phyloP scores from a whole-genome alignment of 2,797 vertebrate species.

The Sternarchorhynchus goeldii region DNA sequence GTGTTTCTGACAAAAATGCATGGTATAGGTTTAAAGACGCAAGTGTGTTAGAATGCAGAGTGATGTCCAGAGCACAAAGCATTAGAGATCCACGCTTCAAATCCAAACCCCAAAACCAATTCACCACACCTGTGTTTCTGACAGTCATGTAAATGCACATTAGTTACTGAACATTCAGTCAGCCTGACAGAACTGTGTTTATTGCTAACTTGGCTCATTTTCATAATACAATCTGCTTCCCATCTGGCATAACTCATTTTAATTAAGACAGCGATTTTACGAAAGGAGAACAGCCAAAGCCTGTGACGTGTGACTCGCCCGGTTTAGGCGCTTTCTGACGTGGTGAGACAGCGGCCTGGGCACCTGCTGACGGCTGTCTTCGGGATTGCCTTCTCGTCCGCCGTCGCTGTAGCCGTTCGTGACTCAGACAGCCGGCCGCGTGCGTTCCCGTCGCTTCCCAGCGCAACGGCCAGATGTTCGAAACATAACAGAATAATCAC shows the following conservation, averaged over 20 bases:
- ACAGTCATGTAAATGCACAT: slow-evolving; percentile 13
- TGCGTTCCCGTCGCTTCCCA: slow-evolving; percentile 48
- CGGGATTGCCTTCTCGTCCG: slow-evolving; percentile 30
- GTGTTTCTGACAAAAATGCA: no score
- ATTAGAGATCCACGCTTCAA: not conserved
- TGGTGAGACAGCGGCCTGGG: slow-evolving; percentile 49
- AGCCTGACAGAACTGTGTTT: slow-evolving; percentile 56
- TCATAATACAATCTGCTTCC: slow-evolving; percentile 63
- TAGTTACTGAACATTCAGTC: slow-evolving; percentile 49
- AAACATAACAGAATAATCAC: slow-evolving; percentile 44
- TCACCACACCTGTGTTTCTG: slow-evolving; percentile 21
- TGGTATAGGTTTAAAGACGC: not conserved
- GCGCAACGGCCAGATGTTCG: slow-evolving; percentile 60
- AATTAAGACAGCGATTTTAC: slow-evolving; percentile 62
- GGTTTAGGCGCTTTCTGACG: slow-evolving; percentile 51
- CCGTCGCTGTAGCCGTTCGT: slow-evolving; percentile 6
- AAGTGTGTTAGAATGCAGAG: slow-evolving; percentile 1
- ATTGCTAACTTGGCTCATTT: slow-evolving; percentile 61
- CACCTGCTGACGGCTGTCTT: slow-evolving; percentile 47
- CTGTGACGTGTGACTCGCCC: slow-evolving; percentile 51
- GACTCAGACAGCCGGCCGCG: slow-evolving; percentile 47
- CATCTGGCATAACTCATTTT: slow-evolving; percentile 66
- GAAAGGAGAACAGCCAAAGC: slow-evolving; percentile 27
- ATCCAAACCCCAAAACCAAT: slow-evolving; percentile 17
- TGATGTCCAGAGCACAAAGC: slow-evolving; percentile 18